Percentiles rank a stretch among this genome's conserved stretches.
phyloP scores from a whole-genome alignment of 1,140 invertebrate species.

The Drosophila setifemur region DNA sequence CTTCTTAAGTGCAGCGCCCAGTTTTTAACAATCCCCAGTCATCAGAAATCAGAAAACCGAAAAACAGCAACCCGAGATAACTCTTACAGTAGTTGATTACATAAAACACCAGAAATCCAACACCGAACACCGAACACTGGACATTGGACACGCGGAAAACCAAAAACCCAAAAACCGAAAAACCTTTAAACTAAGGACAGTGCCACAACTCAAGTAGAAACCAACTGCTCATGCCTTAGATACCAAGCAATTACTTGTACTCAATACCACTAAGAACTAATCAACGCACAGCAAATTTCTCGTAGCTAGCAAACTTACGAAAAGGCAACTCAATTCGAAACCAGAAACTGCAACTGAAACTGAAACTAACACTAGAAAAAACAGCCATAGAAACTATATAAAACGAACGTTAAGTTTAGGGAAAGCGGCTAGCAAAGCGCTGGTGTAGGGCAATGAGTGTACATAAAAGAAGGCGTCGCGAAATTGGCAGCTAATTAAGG shows the following conservation, averaged over 20 bases:
- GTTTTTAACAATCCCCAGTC: conserved; percentile 12
- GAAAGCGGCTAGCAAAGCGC: conserved; percentile 28
- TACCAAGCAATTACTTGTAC: conserved; percentile 23
- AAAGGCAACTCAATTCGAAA: conserved; percentile 20
- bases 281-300: conserved; percentile 61
- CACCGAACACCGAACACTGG: conserved; percentile 1
- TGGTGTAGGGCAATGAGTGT: conserved; percentile 33
- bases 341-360: conserved; percentile 1
- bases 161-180: conserved; percentile 1
- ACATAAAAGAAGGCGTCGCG: conserved; percentile 8
- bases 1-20: conserved; percentile 24
- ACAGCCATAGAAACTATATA: conserved; percentile 55
- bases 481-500: conserved; percentile 34
- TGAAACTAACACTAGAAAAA: conserved; percentile 7
- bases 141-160: neutral
- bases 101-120: conserved; percentile 1
- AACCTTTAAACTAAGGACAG: neutral
- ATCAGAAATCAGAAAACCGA: conserved; percentile 5
- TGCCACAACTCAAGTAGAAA: conserved; percentile 35
- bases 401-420: conserved; percentile 54
- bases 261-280: conserved; percentile 44
- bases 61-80: conserved; percentile 28
- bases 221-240: conserved; percentile 43
- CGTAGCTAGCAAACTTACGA: conserved; percentile 31
- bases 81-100: neutral